A percentile compares a stretch with the other conserved stretches of the same genome.
Evolutionary conservation across 2,888 invertebrate genomes (phyloP).

Genomic region (Torymus tubicola): DNA sequence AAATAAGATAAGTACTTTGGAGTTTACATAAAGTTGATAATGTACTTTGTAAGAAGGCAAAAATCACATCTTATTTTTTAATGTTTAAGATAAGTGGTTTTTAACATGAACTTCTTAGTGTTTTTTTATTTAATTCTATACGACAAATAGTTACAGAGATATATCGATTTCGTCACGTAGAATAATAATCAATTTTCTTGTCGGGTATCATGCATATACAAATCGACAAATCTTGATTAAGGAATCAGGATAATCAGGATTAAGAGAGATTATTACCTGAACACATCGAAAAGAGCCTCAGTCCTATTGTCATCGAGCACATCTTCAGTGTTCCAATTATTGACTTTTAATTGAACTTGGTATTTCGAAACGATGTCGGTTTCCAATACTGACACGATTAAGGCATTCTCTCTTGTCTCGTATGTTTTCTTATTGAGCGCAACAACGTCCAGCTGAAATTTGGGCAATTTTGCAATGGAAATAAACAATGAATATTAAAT

Average conservation of each 20-base stretch:
- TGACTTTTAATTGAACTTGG: slow-evolving; percentile 91
- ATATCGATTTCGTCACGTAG: too few species aligned
- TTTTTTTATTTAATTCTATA: too few species aligned
- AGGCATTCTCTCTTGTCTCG: slow-evolving; percentile 82
- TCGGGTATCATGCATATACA: too few species aligned
- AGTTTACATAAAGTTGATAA: too few species aligned
- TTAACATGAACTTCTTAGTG: too few species aligned
- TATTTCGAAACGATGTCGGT: slow-evolving; percentile 84
- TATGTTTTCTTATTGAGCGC: slow-evolving; percentile 87
- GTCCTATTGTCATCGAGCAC: slow-evolving; percentile 86
- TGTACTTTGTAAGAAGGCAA: too few species aligned
- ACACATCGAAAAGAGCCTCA: slow-evolving; percentile 86
- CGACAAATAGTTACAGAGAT: too few species aligned
- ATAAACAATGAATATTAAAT: neutral
- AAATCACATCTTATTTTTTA: too few species aligned
- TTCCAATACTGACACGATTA: slow-evolving; percentile 82
- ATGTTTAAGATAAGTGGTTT: too few species aligned
- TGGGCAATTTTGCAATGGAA: neutral
- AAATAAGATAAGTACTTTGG: too few species aligned
- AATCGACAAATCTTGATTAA: neutral
- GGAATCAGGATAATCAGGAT: neutral
- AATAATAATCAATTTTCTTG: too few species aligned
- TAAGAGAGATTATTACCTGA: slow-evolving; percentile 76
- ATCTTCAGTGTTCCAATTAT: slow-evolving; percentile 93
- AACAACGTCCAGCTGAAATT: slow-evolving; percentile 83